A percentile compares a stretch with the other conserved stretches of the same genome.
phyloP scores from a whole-genome alignment of 2,797 vertebrate genomes.

The Spondyliosoma cantharus region DNA sequence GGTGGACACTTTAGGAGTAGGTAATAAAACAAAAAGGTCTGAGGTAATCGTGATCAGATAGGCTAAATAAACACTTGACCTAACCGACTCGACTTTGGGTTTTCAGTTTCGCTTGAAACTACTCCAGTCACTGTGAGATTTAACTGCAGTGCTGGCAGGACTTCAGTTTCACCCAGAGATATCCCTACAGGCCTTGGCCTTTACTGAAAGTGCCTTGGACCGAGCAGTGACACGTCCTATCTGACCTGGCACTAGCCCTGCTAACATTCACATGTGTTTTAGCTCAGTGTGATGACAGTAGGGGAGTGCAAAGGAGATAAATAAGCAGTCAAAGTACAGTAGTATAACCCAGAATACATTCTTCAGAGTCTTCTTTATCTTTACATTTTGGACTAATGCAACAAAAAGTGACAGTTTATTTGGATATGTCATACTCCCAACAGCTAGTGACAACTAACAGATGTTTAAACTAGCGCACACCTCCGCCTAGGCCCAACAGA shows the following conservation, averaged over 20 bases:
- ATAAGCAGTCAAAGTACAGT: constrained; percentile 24
- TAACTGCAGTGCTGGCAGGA: constrained; percentile 47
- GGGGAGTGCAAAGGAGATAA: constrained; percentile 39
- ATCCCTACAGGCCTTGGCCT: constrained; percentile 50
- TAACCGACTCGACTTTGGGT: constrained; percentile 29
- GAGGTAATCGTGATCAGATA: constrained; percentile 61
- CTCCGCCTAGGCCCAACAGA: too few relatives aligned
- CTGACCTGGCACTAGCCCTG: constrained; percentile 49
- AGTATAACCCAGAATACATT: constrained; percentile 15
- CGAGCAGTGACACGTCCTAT: constrained; percentile 38
- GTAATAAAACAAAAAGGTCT: constrained; percentile 51
- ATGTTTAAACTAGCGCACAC: too few relatives aligned
- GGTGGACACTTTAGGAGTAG: constrained; percentile 15
- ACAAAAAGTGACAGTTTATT: too few relatives aligned
- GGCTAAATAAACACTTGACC: constrained; percentile 58
- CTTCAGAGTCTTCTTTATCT: constrained; percentile 18
- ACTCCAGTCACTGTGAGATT: constrained; percentile 49
- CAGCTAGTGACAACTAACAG: too few relatives aligned
- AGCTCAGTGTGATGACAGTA: constrained; percentile 44
- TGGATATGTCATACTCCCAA: too few relatives aligned
- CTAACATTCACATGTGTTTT: constrained; percentile 47
- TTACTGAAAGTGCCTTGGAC: constrained; percentile 34
- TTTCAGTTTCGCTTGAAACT: constrained; percentile 47
- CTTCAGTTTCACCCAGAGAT: constrained; percentile 54
- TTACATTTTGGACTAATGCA: background rate